A percentile compares a stretch with the other conserved stretches of the same genome.
phyloP scores from a whole-genome alignment of 2,888 invertebrate genomes.

The Tyria jacobaeae region DNA sequence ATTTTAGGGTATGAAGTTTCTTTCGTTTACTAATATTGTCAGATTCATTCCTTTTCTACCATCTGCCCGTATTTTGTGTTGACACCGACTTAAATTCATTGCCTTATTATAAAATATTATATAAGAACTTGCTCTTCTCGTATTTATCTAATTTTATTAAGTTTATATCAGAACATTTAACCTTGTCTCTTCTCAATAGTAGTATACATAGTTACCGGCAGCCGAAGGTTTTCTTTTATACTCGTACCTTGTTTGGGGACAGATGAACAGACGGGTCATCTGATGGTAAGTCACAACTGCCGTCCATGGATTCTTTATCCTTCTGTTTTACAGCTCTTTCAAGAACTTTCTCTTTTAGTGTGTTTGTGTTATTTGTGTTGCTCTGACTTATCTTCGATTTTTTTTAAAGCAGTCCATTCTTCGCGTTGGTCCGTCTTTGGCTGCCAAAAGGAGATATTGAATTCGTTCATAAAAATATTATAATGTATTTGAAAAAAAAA shows the following conservation, averaged over 20 bases:
- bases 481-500: conserved; percentile 26
- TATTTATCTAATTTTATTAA: conserved; percentile 15
- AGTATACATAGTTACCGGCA: conserved; percentile 21
- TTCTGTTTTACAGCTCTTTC: no score
- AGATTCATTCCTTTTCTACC: no score
- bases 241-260: no score
- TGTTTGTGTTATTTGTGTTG: no score
- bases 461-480: conserved; percentile 29
- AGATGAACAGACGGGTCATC: no score
- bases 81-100: conserved; percentile 22
- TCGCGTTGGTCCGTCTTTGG: conserved; percentile 34
- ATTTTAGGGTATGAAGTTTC: conserved; percentile 30
- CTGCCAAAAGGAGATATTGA: conserved; percentile 32
- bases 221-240: conserved; percentile 5
- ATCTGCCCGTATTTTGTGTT: background rate
- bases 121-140: conserved; percentile 8
- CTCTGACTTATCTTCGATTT: no score
- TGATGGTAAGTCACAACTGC: no score
- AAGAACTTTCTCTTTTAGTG: no score
- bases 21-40: conserved; percentile 20
- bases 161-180: conserved; percentile 24
- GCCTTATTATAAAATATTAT: conserved; percentile 7
- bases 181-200: conserved; percentile 18
- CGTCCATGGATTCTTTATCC: no score
- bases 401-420: background rate